phyloP scores from a whole-genome alignment of 2,113 vertebrate genomes.

The Patagioenas fasciata region DNA sequence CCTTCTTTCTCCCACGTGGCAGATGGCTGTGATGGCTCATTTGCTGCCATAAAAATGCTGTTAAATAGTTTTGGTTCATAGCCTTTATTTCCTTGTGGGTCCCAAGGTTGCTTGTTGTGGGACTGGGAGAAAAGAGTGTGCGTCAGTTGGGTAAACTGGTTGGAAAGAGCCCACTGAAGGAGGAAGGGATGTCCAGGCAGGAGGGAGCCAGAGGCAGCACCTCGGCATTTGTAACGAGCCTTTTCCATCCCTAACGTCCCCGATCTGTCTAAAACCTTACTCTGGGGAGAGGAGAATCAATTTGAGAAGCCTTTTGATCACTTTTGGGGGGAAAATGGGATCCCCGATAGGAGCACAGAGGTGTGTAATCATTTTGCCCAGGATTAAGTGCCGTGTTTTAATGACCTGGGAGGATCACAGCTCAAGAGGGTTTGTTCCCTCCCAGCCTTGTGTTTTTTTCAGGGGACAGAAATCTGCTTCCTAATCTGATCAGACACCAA shows the following conservation, averaged over 20 bases:
- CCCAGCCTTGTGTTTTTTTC: neutral
- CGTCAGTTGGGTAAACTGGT: neutral
- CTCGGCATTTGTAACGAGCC: neutral
- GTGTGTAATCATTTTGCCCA: neutral
- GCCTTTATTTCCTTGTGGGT: neutral
- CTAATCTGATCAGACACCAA: neutral
- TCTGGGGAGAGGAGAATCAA: neutral
- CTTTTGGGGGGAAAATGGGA: neutral
- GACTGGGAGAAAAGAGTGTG: neutral
- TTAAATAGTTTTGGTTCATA: neutral
- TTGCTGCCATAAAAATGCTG: neutral
- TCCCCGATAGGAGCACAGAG: neutral
- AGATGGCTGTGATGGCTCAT: neutral
- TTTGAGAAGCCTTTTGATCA: neutral
- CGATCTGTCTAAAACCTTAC: neutral
- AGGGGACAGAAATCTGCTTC: neutral
- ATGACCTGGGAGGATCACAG: neutral
- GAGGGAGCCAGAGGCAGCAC: neutral
- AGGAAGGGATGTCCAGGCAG: neutral
- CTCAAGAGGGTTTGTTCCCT: neutral
- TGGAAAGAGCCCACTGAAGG: neutral
- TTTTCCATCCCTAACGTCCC: neutral
- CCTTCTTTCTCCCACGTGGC: fast-evolving
- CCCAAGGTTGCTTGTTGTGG: neutral
- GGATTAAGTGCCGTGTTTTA: neutral